A percentile compares a stretch with the other conserved stretches of the same genome.
These are phyloP conservation scores for Mesoligia furuncula DNA, from an alignment of 2,888 invertebrate species.

Conservation along the genomic window DNA sequence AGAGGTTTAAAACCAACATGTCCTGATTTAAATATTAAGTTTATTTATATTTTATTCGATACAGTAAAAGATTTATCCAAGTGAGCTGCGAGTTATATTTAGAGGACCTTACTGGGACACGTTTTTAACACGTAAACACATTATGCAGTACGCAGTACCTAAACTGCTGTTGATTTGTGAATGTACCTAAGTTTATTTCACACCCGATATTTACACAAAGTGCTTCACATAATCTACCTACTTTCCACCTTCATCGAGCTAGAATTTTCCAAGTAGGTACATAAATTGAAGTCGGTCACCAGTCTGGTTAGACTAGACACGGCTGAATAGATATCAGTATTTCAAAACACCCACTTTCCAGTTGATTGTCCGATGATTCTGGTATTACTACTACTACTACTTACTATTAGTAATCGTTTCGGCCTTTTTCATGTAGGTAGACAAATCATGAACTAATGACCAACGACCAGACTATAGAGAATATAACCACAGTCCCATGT, in stretches of 20 bases:
- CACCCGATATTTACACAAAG: background rate
- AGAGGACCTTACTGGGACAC: constrained; percentile 18
- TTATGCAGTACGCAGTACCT: background rate
- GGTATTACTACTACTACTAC: background rate
- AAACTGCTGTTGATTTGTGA: constrained; percentile 5
- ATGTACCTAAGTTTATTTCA: constrained; percentile 8
- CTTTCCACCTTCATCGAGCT: constrained; percentile 28
- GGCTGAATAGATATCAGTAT: constrained; percentile 23
- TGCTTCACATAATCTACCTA: background rate
- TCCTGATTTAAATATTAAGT: background rate
- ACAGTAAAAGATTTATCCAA: background rate
- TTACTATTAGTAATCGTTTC: constrained; percentile 14
- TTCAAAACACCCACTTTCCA: constrained; percentile 12
- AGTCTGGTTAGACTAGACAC: constrained; percentile 7
- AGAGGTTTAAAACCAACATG: background rate
- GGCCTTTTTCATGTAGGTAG: constrained; percentile 27
- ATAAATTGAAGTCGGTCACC: background rate
- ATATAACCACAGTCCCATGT: background rate
- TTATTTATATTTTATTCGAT: constrained; percentile 5
- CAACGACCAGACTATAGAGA: background rate
- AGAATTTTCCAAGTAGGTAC: constrained; percentile 4
- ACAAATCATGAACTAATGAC: background rate
- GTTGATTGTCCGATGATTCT: too few species aligned
- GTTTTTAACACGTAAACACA: constrained; percentile 29
- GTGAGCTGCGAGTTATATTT: constrained; percentile 11